Conservation (phyloP, 2,888 invertebrate species). For the Quadriops clusia region DNA sequence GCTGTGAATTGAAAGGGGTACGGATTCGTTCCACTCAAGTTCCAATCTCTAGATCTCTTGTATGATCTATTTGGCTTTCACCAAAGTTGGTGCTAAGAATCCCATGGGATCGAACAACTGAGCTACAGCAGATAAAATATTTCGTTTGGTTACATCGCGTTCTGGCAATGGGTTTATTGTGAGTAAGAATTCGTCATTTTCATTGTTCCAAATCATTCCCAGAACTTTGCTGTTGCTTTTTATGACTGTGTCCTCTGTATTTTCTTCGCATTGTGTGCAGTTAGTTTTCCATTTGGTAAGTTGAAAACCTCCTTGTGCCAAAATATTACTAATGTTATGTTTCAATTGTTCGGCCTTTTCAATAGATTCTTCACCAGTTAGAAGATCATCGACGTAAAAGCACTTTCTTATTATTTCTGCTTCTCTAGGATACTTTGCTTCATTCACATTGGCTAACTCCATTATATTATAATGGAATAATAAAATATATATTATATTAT, state of each 20-base stretch:
- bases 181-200: neutral
- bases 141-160: conserved; percentile 1
- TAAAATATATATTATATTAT: too few species aligned
- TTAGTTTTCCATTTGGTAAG: conserved; percentile 5
- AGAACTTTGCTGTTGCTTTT: conserved; percentile 1
- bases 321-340: neutral
- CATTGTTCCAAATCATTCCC: conserved; percentile 4
- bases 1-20: conserved; percentile 1
- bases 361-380: neutral
- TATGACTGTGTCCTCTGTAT: neutral
- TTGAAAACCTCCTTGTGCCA: neutral
- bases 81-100: conserved; percentile 1
- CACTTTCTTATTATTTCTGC: neutral
- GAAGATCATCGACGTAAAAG: conserved; percentile 1
- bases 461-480: too few species aligned
- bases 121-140: conserved; percentile 1
- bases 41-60: conserved; percentile 5
- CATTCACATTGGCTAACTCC: conserved; percentile 1
- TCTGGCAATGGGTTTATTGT: neutral
- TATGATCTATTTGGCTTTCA: conserved; percentile 5
- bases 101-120: conserved; percentile 8
- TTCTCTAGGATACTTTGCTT: neutral
- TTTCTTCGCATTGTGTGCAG: neutral
- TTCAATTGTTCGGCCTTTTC: conserved; percentile 1
- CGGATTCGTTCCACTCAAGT: conserved; percentile 5